A percentile compares a stretch with the other conserved stretches of the same genome.
phyloP scores from a whole-genome alignment of 2,797 vertebrate species.

The Lepilemur septentrionalis region DNA sequence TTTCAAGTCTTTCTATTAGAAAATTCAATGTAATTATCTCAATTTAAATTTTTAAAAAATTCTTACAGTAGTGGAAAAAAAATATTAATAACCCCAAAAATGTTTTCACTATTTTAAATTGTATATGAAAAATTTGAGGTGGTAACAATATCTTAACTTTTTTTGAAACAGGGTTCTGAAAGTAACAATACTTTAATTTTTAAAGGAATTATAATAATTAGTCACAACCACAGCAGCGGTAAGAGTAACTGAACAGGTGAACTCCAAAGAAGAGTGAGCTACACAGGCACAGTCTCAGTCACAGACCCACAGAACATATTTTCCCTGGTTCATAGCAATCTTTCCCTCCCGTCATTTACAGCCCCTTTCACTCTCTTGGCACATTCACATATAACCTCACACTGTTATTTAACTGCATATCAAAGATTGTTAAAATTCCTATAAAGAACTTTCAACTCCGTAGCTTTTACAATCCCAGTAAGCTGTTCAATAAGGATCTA shows the following conservation, averaged over 20 bases:
- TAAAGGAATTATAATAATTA: neutral
- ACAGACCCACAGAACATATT: neutral
- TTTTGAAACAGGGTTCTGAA: neutral
- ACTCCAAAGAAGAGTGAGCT: neutral
- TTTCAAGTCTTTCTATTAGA: constrained; percentile 27
- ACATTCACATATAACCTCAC: neutral
- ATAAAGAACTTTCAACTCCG: neutral
- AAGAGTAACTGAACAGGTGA: neutral
- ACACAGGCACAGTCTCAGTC: neutral
- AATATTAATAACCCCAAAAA: constrained; percentile 33
- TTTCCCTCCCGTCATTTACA: neutral
- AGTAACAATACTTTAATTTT: neutral
- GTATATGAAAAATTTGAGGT: neutral
- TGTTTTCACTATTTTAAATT: constrained; percentile 24
- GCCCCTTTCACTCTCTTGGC: neutral
- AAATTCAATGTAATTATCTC: constrained; percentile 24
- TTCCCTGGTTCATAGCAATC: neutral
- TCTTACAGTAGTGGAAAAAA: neutral
- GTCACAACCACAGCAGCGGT: neutral
- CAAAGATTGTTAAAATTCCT: constrained; percentile 26
- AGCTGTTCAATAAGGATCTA: neutral
- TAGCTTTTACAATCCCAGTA: constrained; percentile 8
- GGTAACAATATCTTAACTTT: neutral
- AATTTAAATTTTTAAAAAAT: constrained; percentile 45
- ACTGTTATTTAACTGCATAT: neutral